A percentile compares a stretch with the other conserved stretches of the same genome.
Conservation (phyloP, 2,113 vertebrate genomes). For the Odocoileus virginianus region DNA sequence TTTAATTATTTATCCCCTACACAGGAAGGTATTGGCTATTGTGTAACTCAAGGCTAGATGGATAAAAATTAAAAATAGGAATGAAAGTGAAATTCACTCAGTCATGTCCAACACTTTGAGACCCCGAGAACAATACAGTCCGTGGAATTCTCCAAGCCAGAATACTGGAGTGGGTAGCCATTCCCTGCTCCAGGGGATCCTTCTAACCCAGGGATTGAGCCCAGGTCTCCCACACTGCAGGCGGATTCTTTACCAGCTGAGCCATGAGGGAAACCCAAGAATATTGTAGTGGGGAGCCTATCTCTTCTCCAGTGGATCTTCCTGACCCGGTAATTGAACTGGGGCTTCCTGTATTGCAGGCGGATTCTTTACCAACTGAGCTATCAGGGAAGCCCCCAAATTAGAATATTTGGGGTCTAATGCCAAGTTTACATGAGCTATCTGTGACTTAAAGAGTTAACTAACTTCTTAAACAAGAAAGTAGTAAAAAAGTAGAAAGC, state of each 20-base stretch:
- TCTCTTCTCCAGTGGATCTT: not conserved
- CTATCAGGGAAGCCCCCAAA: not conserved
- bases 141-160: not conserved
- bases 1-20: not conserved
- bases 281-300: not conserved
- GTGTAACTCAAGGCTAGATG: not conserved
- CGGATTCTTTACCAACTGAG: not conserved
- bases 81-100: not conserved
- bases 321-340: not conserved
- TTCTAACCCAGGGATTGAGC: not conserved
- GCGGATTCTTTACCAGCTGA: not conserved
- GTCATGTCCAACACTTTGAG: not conserved
- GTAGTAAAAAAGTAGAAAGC: too few species aligned
- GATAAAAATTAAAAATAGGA: not conserved
- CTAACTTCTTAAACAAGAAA: not conserved
- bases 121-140: not conserved
- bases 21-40: not conserved
- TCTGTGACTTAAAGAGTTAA: not conserved
- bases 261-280: not conserved
- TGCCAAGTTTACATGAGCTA: not conserved
- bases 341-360: not conserved
- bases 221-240: not conserved
- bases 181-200: not conserved
- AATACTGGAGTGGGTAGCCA: not conserved
- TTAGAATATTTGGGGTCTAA: not conserved